Percentiles rank a stretch among this genome's conserved stretches.
Conservation (phyloP, 2,113 vertebrate species). For the Anarrhichthys ocellatus region DNA sequence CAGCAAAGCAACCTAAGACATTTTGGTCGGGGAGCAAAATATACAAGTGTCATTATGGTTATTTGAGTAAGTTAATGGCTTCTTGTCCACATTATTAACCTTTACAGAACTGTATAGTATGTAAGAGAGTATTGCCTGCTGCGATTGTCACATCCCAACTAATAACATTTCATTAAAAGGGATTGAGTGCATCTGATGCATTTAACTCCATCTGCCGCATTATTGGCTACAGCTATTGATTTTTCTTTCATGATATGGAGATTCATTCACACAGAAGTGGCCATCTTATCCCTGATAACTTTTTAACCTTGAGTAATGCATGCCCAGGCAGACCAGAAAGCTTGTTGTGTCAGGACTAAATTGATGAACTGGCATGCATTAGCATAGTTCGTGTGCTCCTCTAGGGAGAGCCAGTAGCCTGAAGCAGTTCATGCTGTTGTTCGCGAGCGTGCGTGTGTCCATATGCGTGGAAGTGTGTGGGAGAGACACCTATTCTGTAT, state of each 20-base stretch:
- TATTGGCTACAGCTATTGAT: conserved; percentile 72
- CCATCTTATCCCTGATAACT: conserved; percentile 61
- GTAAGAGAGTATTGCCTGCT: background rate
- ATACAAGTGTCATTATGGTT: conserved; percentile 1
- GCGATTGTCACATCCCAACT: conserved; percentile 25
- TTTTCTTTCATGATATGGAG: conserved; percentile 75
- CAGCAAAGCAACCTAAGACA: conserved; percentile 10
- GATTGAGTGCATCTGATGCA: conserved; percentile 52
- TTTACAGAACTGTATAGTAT: conserved; percentile 3
- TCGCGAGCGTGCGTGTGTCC: conserved; percentile 19
- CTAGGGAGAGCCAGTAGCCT: conserved; percentile 57
- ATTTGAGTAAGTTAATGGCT: conserved; percentile 21
- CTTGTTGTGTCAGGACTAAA: conserved; percentile 57
- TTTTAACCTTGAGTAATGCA: conserved; percentile 79
- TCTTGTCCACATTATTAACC: conserved; percentile 9
- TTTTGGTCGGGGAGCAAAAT: background rate
- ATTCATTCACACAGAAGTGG: conserved; percentile 69
- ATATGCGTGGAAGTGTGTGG: conserved; percentile 12
- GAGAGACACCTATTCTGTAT: conserved; percentile 49
- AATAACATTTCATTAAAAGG: conserved; percentile 37
- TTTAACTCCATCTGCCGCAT: conserved; percentile 64
- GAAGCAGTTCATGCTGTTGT: conserved; percentile 35
- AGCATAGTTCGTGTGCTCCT: conserved; percentile 72
- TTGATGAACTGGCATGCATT: conserved; percentile 79
- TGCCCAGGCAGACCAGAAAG: conserved; percentile 54